Base-by-base conservation (phyloP, 2,797 vertebrate species). In the Myiothlypis chrysogaster region DNA sequence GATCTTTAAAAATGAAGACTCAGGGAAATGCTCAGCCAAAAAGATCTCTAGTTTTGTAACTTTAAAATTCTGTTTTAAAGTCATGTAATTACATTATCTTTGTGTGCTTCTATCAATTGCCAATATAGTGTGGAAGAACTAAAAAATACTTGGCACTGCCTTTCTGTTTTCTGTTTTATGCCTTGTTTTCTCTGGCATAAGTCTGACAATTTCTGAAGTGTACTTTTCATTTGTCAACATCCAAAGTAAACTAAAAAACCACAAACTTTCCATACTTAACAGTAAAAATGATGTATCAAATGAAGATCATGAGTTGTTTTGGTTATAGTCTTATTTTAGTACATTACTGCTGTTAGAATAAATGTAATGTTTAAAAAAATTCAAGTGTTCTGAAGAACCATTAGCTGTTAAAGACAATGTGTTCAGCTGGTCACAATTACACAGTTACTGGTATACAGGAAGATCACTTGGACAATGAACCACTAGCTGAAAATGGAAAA, bases 11-110 rank as follows among this genome's bases (percentile, higher is more conserved):
- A 87, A 53, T 44, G 90, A 96, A 97, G 87, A 97, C 97, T 97
- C 97, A 98, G 97, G 98, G 97, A 98, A 95, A 90, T 90, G 81
- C 49, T 97, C 93, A 95, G 94, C 97, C 96, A 97, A 97, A 97
- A 98, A 88, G 34, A 73, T 72, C 44, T 97, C 59, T 96, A 81
- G 82, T 96, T 94, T 95, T 81, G 35, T 83, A 91, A 92, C 71
- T 94, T 78, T 46, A 85, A 75, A 94, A 94, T 87, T 93, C 11
- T 70, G 60, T 16, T 83, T 89, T 91, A 78, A 90, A 84, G 71
- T 90, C n/a, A 10, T 50, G 69, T 90, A 75, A 81, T 83, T 84
- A 59, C 28, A 32, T 73, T 55, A 78, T 57, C 57, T 87, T 80
- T 12, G 5, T 66, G 28, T 89, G 59, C 72, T 89, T 89, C 68